Percentiles rank a stretch among this genome's conserved stretches.
Evolutionary conservation across 37 sponge, comb jelly and placozoan genomes (phyloP).

Genomic region (Spongilla lacustris): DNA sequence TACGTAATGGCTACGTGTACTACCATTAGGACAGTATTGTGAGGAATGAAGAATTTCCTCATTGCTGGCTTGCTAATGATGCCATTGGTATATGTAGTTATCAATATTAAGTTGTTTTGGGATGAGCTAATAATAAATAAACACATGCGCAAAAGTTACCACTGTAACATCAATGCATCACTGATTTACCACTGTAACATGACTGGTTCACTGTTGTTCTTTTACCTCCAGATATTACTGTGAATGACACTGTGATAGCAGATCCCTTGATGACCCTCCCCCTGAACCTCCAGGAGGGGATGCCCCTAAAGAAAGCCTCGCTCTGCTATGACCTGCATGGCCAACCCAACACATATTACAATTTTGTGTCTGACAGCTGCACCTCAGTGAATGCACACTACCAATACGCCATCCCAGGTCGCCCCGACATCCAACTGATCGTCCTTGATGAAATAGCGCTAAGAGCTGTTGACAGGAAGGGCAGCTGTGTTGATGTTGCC

Average conservation of each 20-base stretch:
- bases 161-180: no score
- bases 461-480: not conserved
- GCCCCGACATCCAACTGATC: not conserved
- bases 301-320: not conserved
- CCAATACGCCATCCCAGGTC: not conserved
- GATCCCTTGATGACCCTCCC: conserved; percentile 18
- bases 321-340: conserved; percentile 45
- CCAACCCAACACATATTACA: conserved; percentile 8
- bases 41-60: no score
- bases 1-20: no score
- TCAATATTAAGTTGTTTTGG: no score
- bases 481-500: not conserved
- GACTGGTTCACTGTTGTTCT: not conserved
- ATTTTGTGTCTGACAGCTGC: conserved; percentile 25
- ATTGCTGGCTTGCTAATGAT: no score
- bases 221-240: not conserved
- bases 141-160: not conserved
- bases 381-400: conserved; percentile 19
- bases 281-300: not conserved
- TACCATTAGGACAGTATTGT: no score
- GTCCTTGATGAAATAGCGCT: conserved; percentile 18
- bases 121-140: no score
- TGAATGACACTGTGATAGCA: conserved; percentile 2
- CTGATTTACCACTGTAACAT: not conserved
- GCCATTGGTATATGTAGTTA: no score